Base-by-base conservation (phyloP, 2,888 invertebrate genomes). In the Mayetiola destructor region DNA sequence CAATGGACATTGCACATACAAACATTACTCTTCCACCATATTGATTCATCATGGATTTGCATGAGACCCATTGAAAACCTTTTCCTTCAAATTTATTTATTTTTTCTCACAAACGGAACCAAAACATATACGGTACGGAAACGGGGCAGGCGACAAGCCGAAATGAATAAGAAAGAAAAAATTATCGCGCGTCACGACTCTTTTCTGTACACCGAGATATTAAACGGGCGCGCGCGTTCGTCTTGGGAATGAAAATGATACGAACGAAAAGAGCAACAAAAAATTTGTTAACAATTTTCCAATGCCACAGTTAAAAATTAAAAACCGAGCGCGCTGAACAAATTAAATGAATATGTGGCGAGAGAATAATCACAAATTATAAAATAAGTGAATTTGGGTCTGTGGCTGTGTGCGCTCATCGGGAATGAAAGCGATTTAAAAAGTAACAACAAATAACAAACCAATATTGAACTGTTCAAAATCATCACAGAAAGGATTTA, bases 131-230 rank as follows among this genome's bases (percentile, higher is more conserved):
- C 21, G 12, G 39, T 18, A 39, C n/a, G 20, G 14, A 21, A 40
- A 20, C 9, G 14, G n/a, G n/a, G n/a, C n/a, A n/a, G n/a, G n/a
- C n/a, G n/a, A n/a, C n/a, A 40, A 40, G 12, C 21, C 10, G 8
- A 36, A 36, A 36, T 36, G 14, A 5, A 36, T n/a, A n/a, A n/a
- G n/a, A 21, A 12, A 16, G 16, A 48, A 48, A 42, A 48, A 48
- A 48, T 48, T 48, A 48, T 48, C 48, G 27, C 48, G 48, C 48
- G 48, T 48, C 48, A 48, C 48, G 48, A 48, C 16, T 48, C 48
- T 48, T 48, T 48, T 48, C 48, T 48, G n/a, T 27, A 4, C 18
- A n/a, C 27, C 27, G n/a, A n/a, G n/a, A n/a, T n/a, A n/a, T n/a
- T n/a, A 48, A 14, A 12, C 32, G 32, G 32, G 32, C 32, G 32